Percentiles rank a stretch among this genome's conserved stretches.
phyloP scores from a whole-genome alignment of 1,140 invertebrate species.

The Penaeus chinensis region DNA sequence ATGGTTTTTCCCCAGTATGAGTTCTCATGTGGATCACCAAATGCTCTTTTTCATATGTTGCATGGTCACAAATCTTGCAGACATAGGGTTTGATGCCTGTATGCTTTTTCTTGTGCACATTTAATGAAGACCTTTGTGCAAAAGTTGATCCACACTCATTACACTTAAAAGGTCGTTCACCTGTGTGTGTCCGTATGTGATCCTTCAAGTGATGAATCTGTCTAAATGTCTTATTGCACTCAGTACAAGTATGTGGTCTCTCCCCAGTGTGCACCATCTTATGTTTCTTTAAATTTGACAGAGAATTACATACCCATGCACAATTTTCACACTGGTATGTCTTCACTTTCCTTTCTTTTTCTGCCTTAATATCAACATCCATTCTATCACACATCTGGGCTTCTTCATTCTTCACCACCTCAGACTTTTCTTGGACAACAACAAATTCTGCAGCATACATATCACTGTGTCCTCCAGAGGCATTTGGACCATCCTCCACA shows the following conservation, averaged over 20 bases:
- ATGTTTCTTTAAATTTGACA: slow-evolving; percentile 40
- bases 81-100: slow-evolving; percentile 26
- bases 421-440: background rate
- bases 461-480: background rate
- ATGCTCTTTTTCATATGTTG: slow-evolving; percentile 36
- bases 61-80: slow-evolving; percentile 27
- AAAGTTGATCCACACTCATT: slow-evolving; percentile 34
- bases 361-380: background rate
- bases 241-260: slow-evolving; percentile 17
- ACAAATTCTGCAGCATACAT: background rate
- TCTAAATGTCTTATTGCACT: slow-evolving; percentile 42
- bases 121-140: slow-evolving; percentile 43
- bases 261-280: slow-evolving; percentile 42
- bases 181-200: slow-evolving; percentile 40
- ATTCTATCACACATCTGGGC: too few relatives aligned
- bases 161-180: slow-evolving; percentile 48
- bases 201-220: slow-evolving; percentile 39
- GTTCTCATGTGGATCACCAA: slow-evolving; percentile 44
- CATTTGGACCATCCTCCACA: background rate
- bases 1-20: slow-evolving; percentile 51
- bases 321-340: slow-evolving; percentile 35
- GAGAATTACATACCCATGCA: background rate
- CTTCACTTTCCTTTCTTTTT: slow-evolving; percentile 26
- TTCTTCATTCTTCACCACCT: too few relatives aligned
- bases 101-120: slow-evolving; percentile 42